Base-by-base conservation (phyloP, 2,888 invertebrate genomes). In the Julus scanicus region DNA sequence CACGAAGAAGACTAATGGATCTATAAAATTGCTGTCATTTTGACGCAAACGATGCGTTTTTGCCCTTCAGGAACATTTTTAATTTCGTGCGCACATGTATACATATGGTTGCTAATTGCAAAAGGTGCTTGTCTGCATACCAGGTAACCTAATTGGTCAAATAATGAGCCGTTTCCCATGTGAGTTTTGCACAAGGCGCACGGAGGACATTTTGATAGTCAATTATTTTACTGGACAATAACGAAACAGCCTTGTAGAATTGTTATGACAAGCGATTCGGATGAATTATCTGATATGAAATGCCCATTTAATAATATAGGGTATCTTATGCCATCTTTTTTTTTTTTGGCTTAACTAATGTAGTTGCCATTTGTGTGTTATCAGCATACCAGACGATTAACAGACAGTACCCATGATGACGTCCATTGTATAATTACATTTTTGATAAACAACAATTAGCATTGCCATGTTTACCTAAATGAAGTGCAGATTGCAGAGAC, bases 151-250 rank as follows among this genome's bases (percentile, higher is more conserved):
- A 80, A 80, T 80, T 80, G 80, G 80, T 80, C 80, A 15, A 39
- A 80, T 80, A 80, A 80, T 80, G 80, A 80, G 80, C 80, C 13
- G 80, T 37, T 80, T 80, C 80, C 80, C 80, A 80, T 39, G 80
- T 37, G 80, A 80, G 37, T 15, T 29, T 80, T 37, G 37, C 37
- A 71, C 80, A 15, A 80, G 15, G 80, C 29, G 37, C 80, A 37
- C 13, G 29, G 37, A 8, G 80, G 29, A 80, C 63, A 37, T 80
- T 80, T 37, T 80, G 80, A 80, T 80, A 15, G 80, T 80, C 80
- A 80, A 80, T 80, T 80, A 80, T 80, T 80, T 80, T 80, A 13
- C 80, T 15, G 80, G 80, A 80, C 80, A 80, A 80, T 80, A 15
- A 80, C 37, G 80, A 37, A 37, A 29, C 71, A 71, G 29, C 11